These are phyloP conservation scores for Desmodus rotundus DNA, from an alignment of 2,113 vertebrate genomes.

Conservation along the genomic window DNA sequence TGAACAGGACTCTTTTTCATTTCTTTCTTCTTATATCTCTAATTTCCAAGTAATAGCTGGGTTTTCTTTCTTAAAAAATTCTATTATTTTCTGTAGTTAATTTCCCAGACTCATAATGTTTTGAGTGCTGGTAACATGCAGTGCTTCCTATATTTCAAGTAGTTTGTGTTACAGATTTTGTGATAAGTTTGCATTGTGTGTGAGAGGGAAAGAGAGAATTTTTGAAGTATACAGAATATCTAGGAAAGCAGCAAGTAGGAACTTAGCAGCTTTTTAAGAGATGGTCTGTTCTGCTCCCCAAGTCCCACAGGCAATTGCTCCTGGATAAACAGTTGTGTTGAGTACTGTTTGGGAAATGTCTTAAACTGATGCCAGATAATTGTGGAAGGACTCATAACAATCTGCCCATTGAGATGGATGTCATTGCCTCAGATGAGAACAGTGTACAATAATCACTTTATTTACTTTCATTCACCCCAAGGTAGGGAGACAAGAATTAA, in stretches of 20 bases:
- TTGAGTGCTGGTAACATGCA: neutral
- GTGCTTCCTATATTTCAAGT: neutral
- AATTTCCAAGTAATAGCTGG: neutral
- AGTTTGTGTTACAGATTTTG: neutral
- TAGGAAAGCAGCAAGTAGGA: neutral
- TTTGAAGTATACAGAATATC: neutral
- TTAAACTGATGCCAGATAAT: neutral
- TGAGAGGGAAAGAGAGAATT: neutral
- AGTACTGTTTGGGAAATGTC: neutral
- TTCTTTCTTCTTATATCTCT: neutral
- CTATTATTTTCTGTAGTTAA: neutral
- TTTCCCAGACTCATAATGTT: neutral
- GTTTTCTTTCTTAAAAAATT: neutral
- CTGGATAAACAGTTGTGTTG: neutral
- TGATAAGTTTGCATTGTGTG: neutral
- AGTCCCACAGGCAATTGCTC: neutral
- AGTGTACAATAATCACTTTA: neutral
- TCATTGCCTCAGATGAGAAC: neutral
- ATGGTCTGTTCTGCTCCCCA: constrained; percentile 14
- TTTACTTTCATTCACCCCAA: neutral
- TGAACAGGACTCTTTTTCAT: neutral
- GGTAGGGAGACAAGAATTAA: neutral
- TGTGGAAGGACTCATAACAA: neutral
- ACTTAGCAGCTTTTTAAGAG: neutral
- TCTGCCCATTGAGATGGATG: neutral